Evolutionary conservation across 30 jellyfish, hydroid and myxozoan genomes (phyloP).

Genomic region (Aurelia aurita complex sp. Pacific): DNA sequence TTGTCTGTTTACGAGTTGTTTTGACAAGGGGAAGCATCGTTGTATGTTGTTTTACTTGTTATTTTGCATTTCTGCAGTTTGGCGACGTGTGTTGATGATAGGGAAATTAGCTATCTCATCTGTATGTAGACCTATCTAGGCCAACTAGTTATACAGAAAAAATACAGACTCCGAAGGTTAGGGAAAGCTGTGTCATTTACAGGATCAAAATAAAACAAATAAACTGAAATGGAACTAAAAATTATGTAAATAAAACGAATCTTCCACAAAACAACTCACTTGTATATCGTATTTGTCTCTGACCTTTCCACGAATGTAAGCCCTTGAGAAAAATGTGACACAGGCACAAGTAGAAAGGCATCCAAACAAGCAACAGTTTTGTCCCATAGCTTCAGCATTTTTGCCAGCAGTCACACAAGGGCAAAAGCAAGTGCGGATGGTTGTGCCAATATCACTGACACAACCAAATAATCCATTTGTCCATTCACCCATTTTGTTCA

Average conservation of each 20-base stretch:
- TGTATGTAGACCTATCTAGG: no score
- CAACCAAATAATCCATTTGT: slow-evolving; percentile 40
- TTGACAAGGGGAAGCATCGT: no score
- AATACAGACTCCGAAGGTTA: no score
- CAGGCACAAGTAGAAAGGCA: slow-evolving; percentile 40
- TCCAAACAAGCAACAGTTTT: slow-evolving; percentile 68
- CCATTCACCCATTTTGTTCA: neutral
- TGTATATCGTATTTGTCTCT: slow-evolving; percentile 69
- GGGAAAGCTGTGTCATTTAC: no score
- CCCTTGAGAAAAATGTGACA: slow-evolving; percentile 50
- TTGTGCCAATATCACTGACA: slow-evolving; percentile 50
- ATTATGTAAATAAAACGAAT: neutral
- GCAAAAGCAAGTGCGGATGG: slow-evolving; percentile 52
- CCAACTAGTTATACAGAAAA: no score
- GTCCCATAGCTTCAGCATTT: slow-evolving; percentile 81
- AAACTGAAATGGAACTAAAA: no score
- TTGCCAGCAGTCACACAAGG: slow-evolving; percentile 85
- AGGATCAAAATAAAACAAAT: no score
- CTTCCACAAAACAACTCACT: neutral
- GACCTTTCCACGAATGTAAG: slow-evolving; percentile 57
- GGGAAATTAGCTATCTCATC: no score
- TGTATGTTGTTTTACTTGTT: no score
- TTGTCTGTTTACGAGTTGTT: no score
- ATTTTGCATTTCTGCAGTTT: no score
- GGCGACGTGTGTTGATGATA: no score